A percentile compares a stretch with the other conserved stretches of the same genome.
phyloP scores from a whole-genome alignment of 1,140 invertebrate species.

The Aphelenchoides avenae region DNA sequence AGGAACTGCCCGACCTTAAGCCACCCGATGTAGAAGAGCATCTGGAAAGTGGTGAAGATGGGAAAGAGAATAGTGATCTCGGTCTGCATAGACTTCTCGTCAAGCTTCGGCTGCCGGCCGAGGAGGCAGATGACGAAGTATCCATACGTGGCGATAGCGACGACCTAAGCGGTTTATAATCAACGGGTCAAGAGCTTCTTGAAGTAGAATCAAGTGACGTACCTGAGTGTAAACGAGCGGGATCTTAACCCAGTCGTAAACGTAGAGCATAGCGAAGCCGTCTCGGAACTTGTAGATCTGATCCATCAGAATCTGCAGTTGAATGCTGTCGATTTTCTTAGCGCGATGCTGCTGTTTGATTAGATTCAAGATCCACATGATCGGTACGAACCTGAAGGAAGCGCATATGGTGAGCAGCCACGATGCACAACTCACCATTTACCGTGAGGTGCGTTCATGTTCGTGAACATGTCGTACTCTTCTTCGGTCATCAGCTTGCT shows the following conservation, averaged over 20 bases:
- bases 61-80: constrained; percentile 59
- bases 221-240: constrained; percentile 67
- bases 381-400: constrained; percentile 52
- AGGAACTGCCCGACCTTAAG: constrained; percentile 67
- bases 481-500: constrained; percentile 68
- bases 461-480: constrained; percentile 62
- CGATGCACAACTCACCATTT: constrained; percentile 52
- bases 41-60: constrained; percentile 69
- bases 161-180: constrained; percentile 68
- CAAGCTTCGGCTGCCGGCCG: constrained; percentile 63
- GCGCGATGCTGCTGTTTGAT: constrained; percentile 48
- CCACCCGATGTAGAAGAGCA: constrained; percentile 84
- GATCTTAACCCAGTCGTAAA: constrained; percentile 67
- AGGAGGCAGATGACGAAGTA: constrained; percentile 74
- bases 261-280: constrained; percentile 63
- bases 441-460: constrained; percentile 53
- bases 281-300: constrained; percentile 59
- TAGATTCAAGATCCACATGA: constrained; percentile 59
- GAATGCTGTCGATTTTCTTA: constrained; percentile 49
- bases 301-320: constrained; percentile 55
- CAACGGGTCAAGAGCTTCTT: constrained; percentile 6
- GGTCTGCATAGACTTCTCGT: constrained; percentile 57
- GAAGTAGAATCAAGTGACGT: too few relatives aligned
- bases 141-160: constrained; percentile 80
- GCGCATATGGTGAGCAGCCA: neutral